phyloP scores from a whole-genome alignment of 2,797 vertebrate species.

The Gymnocypris eckloni region DNA sequence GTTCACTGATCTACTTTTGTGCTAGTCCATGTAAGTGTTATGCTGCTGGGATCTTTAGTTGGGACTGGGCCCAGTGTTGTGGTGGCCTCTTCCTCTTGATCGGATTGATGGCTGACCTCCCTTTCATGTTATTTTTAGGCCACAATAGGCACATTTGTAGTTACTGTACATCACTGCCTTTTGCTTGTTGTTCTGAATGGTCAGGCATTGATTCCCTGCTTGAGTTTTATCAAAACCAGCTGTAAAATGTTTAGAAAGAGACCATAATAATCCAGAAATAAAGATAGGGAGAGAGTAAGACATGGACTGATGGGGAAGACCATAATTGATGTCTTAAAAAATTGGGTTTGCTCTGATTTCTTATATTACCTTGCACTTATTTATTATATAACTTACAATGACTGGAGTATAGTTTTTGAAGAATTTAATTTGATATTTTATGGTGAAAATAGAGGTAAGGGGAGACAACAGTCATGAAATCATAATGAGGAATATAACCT shows the following conservation, averaged over 20 bases:
- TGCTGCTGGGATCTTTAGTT: slow-evolving; percentile 49
- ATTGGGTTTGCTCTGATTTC: slow-evolving; percentile 53
- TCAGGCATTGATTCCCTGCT: slow-evolving; percentile 60
- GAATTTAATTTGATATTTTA: neutral
- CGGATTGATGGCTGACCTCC: slow-evolving; percentile 29
- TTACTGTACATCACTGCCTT: slow-evolving; percentile 39
- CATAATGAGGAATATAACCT: neutral
- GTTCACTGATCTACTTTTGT: slow-evolving; percentile 22
- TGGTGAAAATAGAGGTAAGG: neutral
- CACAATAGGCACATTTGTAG: slow-evolving; percentile 41
- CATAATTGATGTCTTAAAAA: slow-evolving; percentile 56
- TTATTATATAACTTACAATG: neutral
- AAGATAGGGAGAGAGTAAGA: slow-evolving; percentile 48
- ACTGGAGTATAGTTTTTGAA: neutral
- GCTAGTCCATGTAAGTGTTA: slow-evolving; percentile 35
- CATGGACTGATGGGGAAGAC: slow-evolving; percentile 61
- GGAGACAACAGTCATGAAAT: neutral
- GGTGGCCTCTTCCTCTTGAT: slow-evolving; percentile 44
- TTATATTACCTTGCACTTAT: neutral
- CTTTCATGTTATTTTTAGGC: slow-evolving; percentile 48
- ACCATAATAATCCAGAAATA: slow-evolving; percentile 49
- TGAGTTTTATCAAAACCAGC: slow-evolving; percentile 71
- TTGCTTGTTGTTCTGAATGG: slow-evolving; percentile 65
- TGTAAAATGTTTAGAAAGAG: slow-evolving; percentile 67
- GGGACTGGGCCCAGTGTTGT: slow-evolving; percentile 38